A percentile compares a stretch with the other conserved stretches of the same genome.
Conservation (phyloP, 2,888 invertebrate genomes). For the Hypomecis atomaria region DNA sequence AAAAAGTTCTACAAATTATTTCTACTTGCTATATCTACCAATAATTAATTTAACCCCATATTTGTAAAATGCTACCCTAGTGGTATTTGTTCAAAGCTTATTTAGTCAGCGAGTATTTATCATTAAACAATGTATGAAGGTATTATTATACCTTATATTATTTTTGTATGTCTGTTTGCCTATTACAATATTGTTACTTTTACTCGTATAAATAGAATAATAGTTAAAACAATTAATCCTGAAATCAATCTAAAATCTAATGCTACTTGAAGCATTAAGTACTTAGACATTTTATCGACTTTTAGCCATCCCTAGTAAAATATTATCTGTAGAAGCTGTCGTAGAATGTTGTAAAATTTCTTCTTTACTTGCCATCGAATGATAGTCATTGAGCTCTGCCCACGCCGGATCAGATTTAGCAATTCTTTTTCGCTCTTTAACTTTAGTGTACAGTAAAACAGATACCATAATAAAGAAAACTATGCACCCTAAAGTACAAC, state of each 20-base stretch:
- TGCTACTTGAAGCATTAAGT: constrained; percentile 59
- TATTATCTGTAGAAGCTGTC: constrained; percentile 79
- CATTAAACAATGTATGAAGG: neutral
- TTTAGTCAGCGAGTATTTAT: constrained; percentile 33
- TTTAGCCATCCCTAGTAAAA: constrained; percentile 78
- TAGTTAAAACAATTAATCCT: constrained; percentile 30
- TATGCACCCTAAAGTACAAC: constrained; percentile 75
- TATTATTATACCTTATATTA: neutral
- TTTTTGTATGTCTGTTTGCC: neutral
- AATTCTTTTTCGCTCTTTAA: constrained; percentile 78
- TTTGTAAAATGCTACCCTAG: constrained; percentile 21
- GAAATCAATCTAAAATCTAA: constrained; percentile 38
- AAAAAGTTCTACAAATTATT: constrained; percentile 49
- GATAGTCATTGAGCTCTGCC: constrained; percentile 80
- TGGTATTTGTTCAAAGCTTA: constrained; percentile 33
- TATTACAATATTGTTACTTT: constrained; percentile 6
- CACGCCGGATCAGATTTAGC: constrained; percentile 78
- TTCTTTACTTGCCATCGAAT: constrained; percentile 79
- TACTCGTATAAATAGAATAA: constrained; percentile 22
- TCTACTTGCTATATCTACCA: constrained; percentile 43
- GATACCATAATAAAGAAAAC: constrained; percentile 80
- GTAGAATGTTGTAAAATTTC: constrained; percentile 75
- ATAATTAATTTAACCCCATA: constrained; percentile 18
- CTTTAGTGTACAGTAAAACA: constrained; percentile 75
- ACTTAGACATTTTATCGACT: constrained; percentile 63